Evolutionary conservation across 2,888 invertebrate genomes (phyloP), one percentile per base, ranked within the genome.

Genomic region (Branchellion lobata): DNA sequence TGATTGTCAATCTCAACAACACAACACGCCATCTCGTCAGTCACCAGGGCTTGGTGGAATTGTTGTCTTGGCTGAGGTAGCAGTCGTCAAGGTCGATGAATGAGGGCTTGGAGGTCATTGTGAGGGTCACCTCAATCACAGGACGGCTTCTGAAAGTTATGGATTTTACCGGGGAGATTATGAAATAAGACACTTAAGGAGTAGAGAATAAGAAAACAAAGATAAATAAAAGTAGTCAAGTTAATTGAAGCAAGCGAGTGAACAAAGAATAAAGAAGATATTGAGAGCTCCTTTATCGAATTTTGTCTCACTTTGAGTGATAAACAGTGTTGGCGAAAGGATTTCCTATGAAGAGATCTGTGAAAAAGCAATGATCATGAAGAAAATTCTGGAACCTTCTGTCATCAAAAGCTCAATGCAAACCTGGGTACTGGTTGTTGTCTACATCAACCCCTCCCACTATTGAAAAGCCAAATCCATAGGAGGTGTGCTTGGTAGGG

Each of bases 81-180:
- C 61, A 57, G n/a, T 3, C n/a, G 8, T 57, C 61, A 5, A 57
- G 3, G 24, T 75, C 75, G 53, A 75, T 75, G 53, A n/a, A 53
- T 27, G 47, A 11, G 2, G 75, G 75, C 27, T 75, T 33, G 14
- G 75, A 53, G 11, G 33, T 24, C 53, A 75, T 53, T 8, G 47
- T 75, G 0, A 2, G 8, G 8, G 33, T 47, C 31, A 53, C n/a
- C 8, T 75, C 31, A 36, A 75, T 53, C 27, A 75, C 75, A 53
- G 75, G 75, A 24, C 75, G 24, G 33, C 47, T 47, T 53, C 75
- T 75, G 53, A 14, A 21, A 29, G n/a, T 34, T 14, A 47, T 14
- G 18, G 18, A 47, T 14, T 47, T 14, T 8, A 47, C 18, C 18
- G 47, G 18, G 8, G n/a, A n/a, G n/a, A n/a, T 47, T 47, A 18